Base-by-base conservation (phyloP, 2,888 invertebrate species). In the Vannuccia rotundouncinata region DNA sequence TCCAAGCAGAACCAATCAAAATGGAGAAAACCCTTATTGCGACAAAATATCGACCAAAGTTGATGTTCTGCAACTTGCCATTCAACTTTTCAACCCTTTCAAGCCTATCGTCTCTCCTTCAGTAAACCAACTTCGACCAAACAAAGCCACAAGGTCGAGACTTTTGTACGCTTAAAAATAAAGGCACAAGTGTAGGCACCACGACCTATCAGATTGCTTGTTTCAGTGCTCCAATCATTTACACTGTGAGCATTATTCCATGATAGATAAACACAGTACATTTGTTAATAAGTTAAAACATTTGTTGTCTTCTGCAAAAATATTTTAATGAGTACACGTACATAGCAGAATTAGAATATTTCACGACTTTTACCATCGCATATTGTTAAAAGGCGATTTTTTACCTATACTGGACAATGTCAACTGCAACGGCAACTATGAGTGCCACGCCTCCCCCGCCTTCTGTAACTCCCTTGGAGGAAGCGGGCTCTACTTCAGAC, bases 401-500 rank as follows among this genome's bases (percentile, higher is more conserved):
- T 77, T 77, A 59, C 31, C 31, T 25, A 31, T 25, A 13, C 2
- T 77, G 60, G 27, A 31, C 30, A 30, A 77, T 31, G 17, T 45
- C 25, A n/a, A 78, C n/a, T 22, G 10, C 22, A 31, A 59, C 31
- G 78, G 27, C 78, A 1, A 78, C 60, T 25, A 66, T 66, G 66
- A 29, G 75, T 75, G 22, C 77, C 17, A 77, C 31, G 45, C 45
- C 45, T n/a, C 59, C 60, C 22, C 31, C 76, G 25, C 60, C 78
- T 17, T 59, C 28, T 27, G 25, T 27, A 2, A n/a, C 29, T 2
- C 29, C 76, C 22, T 17, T 2, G 2, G 60, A 27, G 25, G 60
- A 78, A 27, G 78, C 25, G 60, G 30, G 59, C n/a, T 78, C 78
- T 1, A 78, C 59, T 17, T 78, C 78, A 17, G 78, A 78, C 29